These are phyloP conservation scores for Brienomyrus longianalis DNA, from an alignment of 2,113 vertebrate genomes.

Conservation along the genomic window DNA sequence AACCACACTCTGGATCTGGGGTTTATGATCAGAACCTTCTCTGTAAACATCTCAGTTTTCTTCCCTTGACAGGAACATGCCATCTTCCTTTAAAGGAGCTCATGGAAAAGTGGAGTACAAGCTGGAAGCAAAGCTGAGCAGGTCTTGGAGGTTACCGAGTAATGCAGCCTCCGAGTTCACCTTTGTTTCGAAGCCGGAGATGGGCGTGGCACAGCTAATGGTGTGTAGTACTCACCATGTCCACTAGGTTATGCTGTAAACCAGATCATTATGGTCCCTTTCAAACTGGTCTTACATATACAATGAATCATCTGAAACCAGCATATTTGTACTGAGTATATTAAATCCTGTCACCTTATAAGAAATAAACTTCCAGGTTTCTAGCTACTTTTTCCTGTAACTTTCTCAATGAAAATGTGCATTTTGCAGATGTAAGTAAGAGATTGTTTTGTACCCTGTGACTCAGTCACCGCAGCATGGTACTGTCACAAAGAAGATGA, in stretches of 20 bases:
- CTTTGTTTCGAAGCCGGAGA: slow-evolving; percentile 38
- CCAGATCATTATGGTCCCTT: background rate
- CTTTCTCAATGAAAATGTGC: background rate
- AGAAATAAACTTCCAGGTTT: no score
- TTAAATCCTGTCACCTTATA: slow-evolving; percentile 28
- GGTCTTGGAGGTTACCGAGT: slow-evolving; percentile 49
- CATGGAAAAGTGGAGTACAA: slow-evolving; percentile 55
- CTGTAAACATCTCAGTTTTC: background rate
- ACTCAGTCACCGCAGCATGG: slow-evolving; percentile 38
- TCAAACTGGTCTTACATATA: background rate
- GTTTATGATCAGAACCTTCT: background rate
- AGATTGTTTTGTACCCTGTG: background rate
- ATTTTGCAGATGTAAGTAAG: background rate
- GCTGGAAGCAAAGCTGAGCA: slow-evolving; percentile 48
- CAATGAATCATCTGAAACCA: background rate
- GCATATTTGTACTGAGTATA: background rate
- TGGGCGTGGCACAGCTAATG: slow-evolving; percentile 36
- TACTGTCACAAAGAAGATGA: slow-evolving; percentile 44
- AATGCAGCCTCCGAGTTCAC: slow-evolving; percentile 31
- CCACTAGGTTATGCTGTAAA: background rate
- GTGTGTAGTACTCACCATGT: slow-evolving; percentile 33
- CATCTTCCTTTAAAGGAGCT: slow-evolving; percentile 43
- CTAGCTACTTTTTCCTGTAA: background rate
- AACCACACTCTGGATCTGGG: background rate
- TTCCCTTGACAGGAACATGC: slow-evolving; percentile 43